A percentile compares a stretch with the other conserved stretches of the same genome.
Conservation (phyloP, 1,140 invertebrate species). For the Parapsyche elsis region DNA sequence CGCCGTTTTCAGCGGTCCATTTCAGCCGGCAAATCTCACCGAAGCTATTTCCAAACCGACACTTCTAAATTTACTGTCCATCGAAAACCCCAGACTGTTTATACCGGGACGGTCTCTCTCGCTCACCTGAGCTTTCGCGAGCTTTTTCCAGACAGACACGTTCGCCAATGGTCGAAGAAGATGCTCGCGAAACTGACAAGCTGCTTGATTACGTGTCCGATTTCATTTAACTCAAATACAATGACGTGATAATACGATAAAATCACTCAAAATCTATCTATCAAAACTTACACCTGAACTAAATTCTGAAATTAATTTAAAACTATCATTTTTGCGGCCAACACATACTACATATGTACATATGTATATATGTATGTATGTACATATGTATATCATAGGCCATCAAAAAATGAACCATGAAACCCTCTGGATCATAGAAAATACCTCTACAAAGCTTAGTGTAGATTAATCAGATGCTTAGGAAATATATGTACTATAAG, state of each 20-base stretch:
- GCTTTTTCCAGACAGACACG: not conserved
- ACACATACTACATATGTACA: too few relatives aligned
- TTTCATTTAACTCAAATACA: too few relatives aligned
- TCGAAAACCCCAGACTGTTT: not conserved
- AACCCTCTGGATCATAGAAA: too few relatives aligned
- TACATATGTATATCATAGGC: not conserved
- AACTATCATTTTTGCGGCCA: not conserved
- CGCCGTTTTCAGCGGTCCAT: slow-evolving; percentile 26
- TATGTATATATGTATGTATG: not conserved
- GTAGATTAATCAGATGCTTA: too few relatives aligned
- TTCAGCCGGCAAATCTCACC: not conserved
- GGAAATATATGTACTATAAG: too few relatives aligned
- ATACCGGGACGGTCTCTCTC: not conserved
- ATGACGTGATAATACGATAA: too few relatives aligned
- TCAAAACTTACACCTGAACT: not conserved
- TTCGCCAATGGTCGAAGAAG: not conserved
- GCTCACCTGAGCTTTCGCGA: slow-evolving; percentile 17
- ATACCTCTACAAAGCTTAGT: too few relatives aligned
- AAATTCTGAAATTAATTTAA: not conserved
- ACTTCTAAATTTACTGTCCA: slow-evolving; percentile 36
- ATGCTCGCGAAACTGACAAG: not conserved
- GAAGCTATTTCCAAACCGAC: slow-evolving; percentile 22
- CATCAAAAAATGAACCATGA: too few relatives aligned
- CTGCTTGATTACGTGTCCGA: not conserved
- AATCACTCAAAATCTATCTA: too few relatives aligned